Conservation (phyloP, 2,113 vertebrate genomes). For the Coracopsis vasa region DNA sequence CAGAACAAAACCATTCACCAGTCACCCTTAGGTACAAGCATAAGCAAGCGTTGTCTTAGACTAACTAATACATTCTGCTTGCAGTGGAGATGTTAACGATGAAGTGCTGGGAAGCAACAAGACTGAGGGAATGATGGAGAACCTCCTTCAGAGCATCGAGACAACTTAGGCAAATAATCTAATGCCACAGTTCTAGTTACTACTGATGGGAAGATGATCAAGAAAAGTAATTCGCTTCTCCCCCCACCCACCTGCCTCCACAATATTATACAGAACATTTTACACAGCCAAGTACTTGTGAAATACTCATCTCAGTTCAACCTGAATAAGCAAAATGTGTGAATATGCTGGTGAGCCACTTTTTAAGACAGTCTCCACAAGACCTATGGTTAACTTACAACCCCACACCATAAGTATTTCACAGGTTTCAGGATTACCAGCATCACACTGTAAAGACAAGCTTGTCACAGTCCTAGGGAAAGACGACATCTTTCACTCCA, state of each 20-base stretch:
- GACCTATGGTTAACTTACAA: slow-evolving; percentile 41
- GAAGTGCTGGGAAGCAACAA: neutral
- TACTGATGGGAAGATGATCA: neutral
- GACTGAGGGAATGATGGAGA: neutral
- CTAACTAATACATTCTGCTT: neutral
- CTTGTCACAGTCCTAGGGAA: neutral
- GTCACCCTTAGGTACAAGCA: neutral
- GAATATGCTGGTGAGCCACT: slow-evolving; percentile 23
- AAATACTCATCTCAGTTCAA: slow-evolving; percentile 40
- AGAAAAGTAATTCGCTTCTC: neutral
- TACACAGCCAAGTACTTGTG: slow-evolving; percentile 12
- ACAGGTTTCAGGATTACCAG: neutral
- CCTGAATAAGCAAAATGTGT: slow-evolving; percentile 44
- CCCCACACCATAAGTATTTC: slow-evolving; percentile 22
- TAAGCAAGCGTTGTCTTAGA: neutral
- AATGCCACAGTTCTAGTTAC: neutral
- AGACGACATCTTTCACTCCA: neutral
- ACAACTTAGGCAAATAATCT: neutral
- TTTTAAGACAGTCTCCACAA: slow-evolving; percentile 38
- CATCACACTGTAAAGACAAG: neutral
- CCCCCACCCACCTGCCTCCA: neutral
- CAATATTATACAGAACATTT: neutral
- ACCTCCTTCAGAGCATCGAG: neutral
- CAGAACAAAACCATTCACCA: slow-evolving; percentile 23
- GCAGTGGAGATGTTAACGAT: neutral